Evolutionary conservation across 2,888 invertebrate genomes (phyloP).

Genomic region (Dicyrtoma fusca): DNA sequence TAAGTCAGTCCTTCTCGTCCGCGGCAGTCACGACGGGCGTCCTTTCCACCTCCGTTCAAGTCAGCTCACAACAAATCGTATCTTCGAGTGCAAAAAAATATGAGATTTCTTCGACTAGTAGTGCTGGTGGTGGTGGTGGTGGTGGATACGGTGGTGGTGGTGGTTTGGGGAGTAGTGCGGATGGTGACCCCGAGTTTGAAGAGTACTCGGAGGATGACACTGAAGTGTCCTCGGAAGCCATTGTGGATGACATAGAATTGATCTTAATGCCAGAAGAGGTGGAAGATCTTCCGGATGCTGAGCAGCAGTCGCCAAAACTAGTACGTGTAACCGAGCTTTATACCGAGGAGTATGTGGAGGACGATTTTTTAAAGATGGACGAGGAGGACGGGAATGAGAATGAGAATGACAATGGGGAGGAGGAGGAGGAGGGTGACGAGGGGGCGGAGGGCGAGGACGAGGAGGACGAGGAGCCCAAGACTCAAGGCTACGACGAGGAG

Average conservation of each 20-base stretch:
- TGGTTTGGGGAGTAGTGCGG: neutral
- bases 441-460: conserved; percentile 22
- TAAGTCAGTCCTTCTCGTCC: neutral
- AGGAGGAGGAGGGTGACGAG: conserved; percentile 16
- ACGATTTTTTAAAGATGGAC: conserved; percentile 49
- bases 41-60: neutral
- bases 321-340: conserved; percentile 56
- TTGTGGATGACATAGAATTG: conserved; percentile 56
- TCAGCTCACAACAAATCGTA: too few relatives aligned
- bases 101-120: neutral
- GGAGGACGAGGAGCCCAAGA: conserved; percentile 22
- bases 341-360: conserved; percentile 40
- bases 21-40: too few relatives aligned
- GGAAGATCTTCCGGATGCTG: conserved; percentile 44
- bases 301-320: conserved; percentile 51
- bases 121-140: neutral
- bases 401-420: conserved; percentile 34
- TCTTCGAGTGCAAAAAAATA: conserved; percentile 23
- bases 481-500: conserved; percentile 1
- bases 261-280: conserved; percentile 56
- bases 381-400: conserved; percentile 33
- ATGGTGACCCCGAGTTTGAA: conserved; percentile 28
- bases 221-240: conserved; percentile 54
- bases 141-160: neutral
- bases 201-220: conserved; percentile 49